A percentile compares a stretch with the other conserved stretches of the same genome.
Conservation (phyloP, 2,888 invertebrate genomes). For the Tinea semifulvella region DNA sequence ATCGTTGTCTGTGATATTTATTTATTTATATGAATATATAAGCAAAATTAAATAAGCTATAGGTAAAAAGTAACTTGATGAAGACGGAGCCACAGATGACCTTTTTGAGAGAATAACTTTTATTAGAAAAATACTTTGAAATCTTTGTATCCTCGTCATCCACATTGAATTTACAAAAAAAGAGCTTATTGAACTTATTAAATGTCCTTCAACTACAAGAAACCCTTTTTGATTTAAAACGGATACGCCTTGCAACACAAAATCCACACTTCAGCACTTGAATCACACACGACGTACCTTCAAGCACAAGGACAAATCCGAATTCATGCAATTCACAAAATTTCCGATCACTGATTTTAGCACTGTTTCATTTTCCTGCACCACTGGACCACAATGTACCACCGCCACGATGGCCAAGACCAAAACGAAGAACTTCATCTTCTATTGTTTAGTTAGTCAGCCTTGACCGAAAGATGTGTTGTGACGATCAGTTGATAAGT, state of each 20-base stretch:
- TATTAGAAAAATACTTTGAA: too few relatives aligned
- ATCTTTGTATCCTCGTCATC: too few relatives aligned
- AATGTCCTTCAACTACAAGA: too few relatives aligned
- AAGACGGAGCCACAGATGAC: too few relatives aligned
- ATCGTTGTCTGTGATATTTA: too few relatives aligned
- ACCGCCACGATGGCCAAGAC: constrained; percentile 39
- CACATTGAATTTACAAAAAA: too few relatives aligned
- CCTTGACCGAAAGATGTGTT: constrained; percentile 45
- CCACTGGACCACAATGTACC: constrained; percentile 38
- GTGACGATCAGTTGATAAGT: constrained; percentile 46
- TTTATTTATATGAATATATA: too few relatives aligned
- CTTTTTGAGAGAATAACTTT: too few relatives aligned
- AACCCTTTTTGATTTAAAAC: too few relatives aligned
- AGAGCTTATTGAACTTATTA: too few relatives aligned
- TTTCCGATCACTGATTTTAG: constrained; percentile 36
- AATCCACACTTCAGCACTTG: not conserved
- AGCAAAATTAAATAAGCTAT: too few relatives aligned
- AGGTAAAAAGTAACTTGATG: too few relatives aligned
- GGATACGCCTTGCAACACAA: not conserved
- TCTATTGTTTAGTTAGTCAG: constrained; percentile 25
- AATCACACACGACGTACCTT: constrained; percentile 35
- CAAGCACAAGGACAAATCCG: constrained; percentile 50
- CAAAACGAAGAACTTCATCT: constrained; percentile 47
- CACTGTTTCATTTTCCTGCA: constrained; percentile 40
- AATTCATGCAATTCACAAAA: constrained; percentile 50